These are phyloP conservation scores for Isotomurus palustris DNA, from an alignment of 2,888 invertebrate species.

Conservation along the genomic window DNA sequence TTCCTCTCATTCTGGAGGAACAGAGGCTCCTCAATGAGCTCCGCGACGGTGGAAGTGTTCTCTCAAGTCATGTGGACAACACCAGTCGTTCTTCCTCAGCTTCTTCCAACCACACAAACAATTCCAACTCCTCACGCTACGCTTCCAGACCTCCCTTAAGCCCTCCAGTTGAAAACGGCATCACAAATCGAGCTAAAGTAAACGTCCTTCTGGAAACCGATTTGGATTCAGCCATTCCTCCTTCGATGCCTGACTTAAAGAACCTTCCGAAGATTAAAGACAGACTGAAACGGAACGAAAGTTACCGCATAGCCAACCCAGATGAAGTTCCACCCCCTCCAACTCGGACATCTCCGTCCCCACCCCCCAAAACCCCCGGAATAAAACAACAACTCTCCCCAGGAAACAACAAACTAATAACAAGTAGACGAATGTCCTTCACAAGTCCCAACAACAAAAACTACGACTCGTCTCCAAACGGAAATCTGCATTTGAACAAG, in stretches of 20 bases:
- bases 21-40: slow-evolving; percentile 1
- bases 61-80: slow-evolving; percentile 1
- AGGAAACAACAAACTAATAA: background rate
- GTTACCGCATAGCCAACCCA: slow-evolving; percentile 46
- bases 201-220: slow-evolving; percentile 44
- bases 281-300: slow-evolving; percentile 45
- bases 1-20: slow-evolving; percentile 26
- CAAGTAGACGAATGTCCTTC: slow-evolving; percentile 9
- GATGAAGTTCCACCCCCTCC: slow-evolving; percentile 27
- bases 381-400: too few relatives aligned
- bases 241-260: slow-evolving; percentile 44
- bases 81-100: slow-evolving; percentile 10
- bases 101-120: slow-evolving; percentile 12
- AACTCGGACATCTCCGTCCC: background rate
- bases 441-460: slow-evolving; percentile 4
- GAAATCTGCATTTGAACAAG: slow-evolving; percentile 32
- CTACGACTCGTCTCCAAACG: slow-evolving; percentile 6
- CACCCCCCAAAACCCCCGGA: too few relatives aligned
- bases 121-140: slow-evolving; percentile 11
- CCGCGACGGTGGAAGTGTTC: background rate
- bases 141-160: slow-evolving; percentile 9
- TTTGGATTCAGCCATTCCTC: slow-evolving; percentile 45
- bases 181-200: slow-evolving; percentile 9
- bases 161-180: slow-evolving; percentile 4
- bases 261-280: slow-evolving; percentile 46